These are phyloP conservation scores for Ochotona princeps DNA, from an alignment of 2,113 vertebrate genomes.

Conservation along the genomic window DNA sequence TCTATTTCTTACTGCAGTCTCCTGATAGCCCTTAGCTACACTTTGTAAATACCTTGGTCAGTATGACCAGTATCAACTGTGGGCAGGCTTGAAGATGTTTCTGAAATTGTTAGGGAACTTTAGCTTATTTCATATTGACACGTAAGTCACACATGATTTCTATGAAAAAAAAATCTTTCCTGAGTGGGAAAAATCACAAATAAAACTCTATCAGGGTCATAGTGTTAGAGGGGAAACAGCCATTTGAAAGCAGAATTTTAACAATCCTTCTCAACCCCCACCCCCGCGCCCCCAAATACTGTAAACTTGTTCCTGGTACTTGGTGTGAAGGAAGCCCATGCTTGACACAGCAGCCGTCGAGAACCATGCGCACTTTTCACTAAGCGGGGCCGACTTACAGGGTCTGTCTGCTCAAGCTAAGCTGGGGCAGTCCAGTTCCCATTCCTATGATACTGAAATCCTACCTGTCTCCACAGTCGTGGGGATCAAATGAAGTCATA, in stretches of 20 bases:
- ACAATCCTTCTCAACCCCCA: not conserved
- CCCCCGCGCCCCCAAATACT: not conserved
- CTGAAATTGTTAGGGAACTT: not conserved
- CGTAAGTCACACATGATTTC: conserved; percentile 7
- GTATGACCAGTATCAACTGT: not conserved
- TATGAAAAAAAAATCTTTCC: not conserved
- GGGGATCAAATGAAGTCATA: not conserved
- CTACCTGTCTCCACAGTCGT: not conserved
- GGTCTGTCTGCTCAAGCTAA: not conserved
- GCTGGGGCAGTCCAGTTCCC: not conserved
- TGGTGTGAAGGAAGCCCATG: not conserved
- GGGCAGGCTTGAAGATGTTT: not conserved
- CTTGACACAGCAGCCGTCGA: not conserved
- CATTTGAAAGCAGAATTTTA: not conserved
- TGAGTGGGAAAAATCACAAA: not conserved
- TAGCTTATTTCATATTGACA: conserved; percentile 18
- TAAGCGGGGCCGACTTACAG: not conserved
- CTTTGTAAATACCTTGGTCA: not conserved
- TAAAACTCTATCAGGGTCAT: not conserved
- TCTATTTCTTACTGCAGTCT: not conserved
- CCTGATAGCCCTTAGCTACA: not conserved
- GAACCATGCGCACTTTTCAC: not conserved
- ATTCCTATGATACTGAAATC: not conserved
- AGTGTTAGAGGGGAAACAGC: not conserved
- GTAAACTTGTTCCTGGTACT: not conserved